Evolutionary conservation across 1,140 invertebrate species (phyloP), one percentile per base, ranked within the genome.

Genomic region (Lasioglossum baleicum): DNA sequence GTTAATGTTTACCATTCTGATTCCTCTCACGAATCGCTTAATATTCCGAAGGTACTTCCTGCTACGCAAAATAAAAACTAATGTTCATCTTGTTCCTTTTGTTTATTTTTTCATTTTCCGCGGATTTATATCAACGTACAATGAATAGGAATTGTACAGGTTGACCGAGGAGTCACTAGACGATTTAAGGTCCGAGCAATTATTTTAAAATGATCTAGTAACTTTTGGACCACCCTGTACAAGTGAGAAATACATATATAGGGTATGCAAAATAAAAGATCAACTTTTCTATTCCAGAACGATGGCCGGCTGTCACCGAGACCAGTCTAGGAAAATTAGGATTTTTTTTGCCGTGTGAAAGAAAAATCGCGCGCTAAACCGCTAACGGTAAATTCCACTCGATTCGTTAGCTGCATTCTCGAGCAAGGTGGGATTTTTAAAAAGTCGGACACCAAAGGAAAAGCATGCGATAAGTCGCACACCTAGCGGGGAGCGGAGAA

Each of bases 381-480:
- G 5, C 31, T 77, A 79, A 79, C 76, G 76, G 76, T 79, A 64
- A 65, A 73, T 53, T 56, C 40, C 42, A 53, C 61, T 65, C 61
- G 48, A 73, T 79, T 73, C 51, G 76, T 73, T 73, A 73, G 63
- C 61, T 79, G 70, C 70, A 73, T 65, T 79, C 76, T 73, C 68
- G 42, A 35, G 70, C 48, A 20, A 79, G 70, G 60, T 65, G 35
- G 69, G 58, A 73, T 79, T 79, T 79, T 73, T 40, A 73, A 79
- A 79, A 79, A 79, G 76, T 78, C 70, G 61, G 51, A 64, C 76
- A 51, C 8, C 11, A 20, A 42, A 63, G 48, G 61, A 73, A 64
- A 65, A 73, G 35, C 70, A 65, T 40, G 76, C 51, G 48, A 73
- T 66, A 73, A 79, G 76, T 79, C 76, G 70, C 40, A 58, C 60